Conservation (phyloP, 2,797 vertebrate genomes). For the Rhinichthys osculus region DNA sequence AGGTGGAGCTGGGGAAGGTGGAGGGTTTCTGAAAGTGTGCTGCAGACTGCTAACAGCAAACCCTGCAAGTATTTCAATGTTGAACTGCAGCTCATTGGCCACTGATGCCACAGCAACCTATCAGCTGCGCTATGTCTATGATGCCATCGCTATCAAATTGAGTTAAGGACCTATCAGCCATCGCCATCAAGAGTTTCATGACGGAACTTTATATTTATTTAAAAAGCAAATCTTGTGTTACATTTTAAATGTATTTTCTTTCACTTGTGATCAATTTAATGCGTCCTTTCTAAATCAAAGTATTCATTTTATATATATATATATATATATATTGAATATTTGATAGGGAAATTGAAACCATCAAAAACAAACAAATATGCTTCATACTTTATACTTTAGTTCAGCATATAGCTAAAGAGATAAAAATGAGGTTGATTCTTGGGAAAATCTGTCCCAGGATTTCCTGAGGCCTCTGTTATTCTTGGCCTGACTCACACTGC, state of each 20-base stretch:
- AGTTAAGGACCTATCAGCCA: too few species aligned
- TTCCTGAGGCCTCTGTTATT: conserved; percentile 38
- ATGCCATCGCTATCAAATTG: too few species aligned
- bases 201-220: background rate
- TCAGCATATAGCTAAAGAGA: background rate
- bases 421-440: conserved; percentile 29
- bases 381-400: background rate
- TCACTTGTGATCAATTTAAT: background rate
- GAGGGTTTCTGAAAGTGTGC: too few species aligned
- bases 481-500: conserved; percentile 42
- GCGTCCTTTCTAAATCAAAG: background rate
- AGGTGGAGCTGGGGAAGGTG: too few species aligned
- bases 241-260: background rate
- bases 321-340: background rate
- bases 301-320: background rate
- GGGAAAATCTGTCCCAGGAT: background rate
- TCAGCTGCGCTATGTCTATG: too few species aligned
- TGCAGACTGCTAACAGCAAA: too few species aligned
- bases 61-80: too few species aligned
- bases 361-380: background rate
- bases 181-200: too few species aligned
- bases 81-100: too few species aligned
- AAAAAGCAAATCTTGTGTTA: background rate
- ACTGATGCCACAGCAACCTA: too few species aligned
- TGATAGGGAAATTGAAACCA: background rate